Evolutionary conservation across 2,888 invertebrate species (phyloP), one percentile per base, ranked within the genome.

Genomic region (Julus scanicus): DNA sequence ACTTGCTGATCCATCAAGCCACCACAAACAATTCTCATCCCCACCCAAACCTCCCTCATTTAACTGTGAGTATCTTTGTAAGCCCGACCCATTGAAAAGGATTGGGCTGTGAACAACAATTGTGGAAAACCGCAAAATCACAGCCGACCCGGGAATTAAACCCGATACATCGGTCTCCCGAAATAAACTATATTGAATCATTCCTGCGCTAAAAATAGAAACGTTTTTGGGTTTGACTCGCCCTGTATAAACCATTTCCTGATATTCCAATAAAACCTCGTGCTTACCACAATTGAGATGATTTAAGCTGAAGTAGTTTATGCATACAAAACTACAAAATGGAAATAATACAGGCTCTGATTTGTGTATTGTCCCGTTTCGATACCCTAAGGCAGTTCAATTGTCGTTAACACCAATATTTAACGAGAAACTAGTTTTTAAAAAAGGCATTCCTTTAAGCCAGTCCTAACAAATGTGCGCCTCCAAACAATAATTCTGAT

Each of bases 331-430:
- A 80, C 37, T 71, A 71, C 9, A 71, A 11, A 71, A 37, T 80
- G 15, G 37, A 29, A 80, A 80, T 13, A 80, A 39, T 1, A 39
- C 11, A 80, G 15, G 39, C 37, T 80, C 37, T 39, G 80, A 80
- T 80, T 80, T 37, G 37, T 80, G 80, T 37, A 37, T 80, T 80
- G 80, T 39, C 37, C 80, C 2, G 37, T 80, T 80, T 80, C 3
- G 2, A 80, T 80, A 4, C 37, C 37, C 80, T 15, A 37, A 11
- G 71, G 71, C 71, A 9, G 11, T 71, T 11, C 71, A 29, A 71
- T 71, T 11, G 71, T 20, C 20, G 71, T 71, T 71, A 71, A 71
- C 71, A 71, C 20, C 20, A 71, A 71, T 71, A 71, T 71, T 71
- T 39, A 29, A 80, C 11, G 37, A 80, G 63, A 80, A 80, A 80